phyloP scores from a whole-genome alignment of 2,888 invertebrate species.

The Podabrus alpinus region DNA sequence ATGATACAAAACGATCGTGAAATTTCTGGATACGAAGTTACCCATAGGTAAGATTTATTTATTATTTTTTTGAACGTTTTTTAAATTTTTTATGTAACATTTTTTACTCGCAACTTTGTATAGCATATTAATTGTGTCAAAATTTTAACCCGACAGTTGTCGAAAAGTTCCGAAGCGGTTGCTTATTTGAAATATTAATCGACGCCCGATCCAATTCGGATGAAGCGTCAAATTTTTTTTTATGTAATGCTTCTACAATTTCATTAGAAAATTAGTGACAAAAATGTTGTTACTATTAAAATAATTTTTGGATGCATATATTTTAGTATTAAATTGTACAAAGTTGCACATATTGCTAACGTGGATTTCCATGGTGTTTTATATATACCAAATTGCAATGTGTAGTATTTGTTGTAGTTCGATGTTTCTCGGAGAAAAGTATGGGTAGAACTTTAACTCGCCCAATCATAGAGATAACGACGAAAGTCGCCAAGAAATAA shows the following conservation, averaged over 20 bases:
- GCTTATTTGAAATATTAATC: neutral
- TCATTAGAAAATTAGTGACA: neutral
- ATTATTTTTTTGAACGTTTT: neutral
- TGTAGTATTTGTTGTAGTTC: neutral
- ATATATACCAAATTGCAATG: neutral
- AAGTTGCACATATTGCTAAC: neutral
- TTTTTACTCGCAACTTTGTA: neutral
- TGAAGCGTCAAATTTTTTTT: neutral
- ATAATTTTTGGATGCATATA: neutral
- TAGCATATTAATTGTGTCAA: no score
- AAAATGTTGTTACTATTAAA: neutral
- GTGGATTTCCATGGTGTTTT: no score
- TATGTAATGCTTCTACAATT: neutral
- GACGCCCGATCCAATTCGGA: neutral
- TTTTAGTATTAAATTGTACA: neutral
- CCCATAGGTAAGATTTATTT: constrained; percentile 48
- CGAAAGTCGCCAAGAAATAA: no score
- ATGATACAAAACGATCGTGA: constrained; percentile 35
- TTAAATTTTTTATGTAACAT: neutral
- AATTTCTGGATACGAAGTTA: constrained; percentile 50
- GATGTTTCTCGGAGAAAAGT: neutral
- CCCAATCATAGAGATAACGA: no score
- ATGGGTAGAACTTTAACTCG: neutral
- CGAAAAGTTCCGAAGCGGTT: neutral
- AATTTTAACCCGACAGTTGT: neutral